Conservation (phyloP, 2,113 vertebrate species). For the Xerus inauris region DNA sequence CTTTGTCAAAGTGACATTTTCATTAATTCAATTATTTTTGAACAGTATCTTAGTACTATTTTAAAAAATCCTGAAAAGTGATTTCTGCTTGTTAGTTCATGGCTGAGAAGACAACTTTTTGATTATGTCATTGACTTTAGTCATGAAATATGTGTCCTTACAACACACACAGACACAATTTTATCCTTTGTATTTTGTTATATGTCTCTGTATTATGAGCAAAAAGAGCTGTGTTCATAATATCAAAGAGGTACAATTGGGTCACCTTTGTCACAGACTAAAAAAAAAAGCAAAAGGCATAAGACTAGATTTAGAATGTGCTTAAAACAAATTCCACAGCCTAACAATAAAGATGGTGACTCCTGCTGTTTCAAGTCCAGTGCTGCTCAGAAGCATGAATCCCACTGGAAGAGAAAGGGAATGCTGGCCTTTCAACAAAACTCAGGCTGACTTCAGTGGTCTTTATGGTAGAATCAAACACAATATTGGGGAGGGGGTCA, state of each 20-base stretch:
- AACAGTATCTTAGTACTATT: conserved; percentile 61
- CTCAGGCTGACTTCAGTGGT: conserved; percentile 58
- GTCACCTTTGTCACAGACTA: conserved; percentile 75
- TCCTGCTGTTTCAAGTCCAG: conserved; percentile 73
- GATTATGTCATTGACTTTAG: conserved; percentile 63
- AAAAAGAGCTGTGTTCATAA: conserved; percentile 69
- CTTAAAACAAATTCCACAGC: conserved; percentile 72
- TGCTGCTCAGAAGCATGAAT: neutral
- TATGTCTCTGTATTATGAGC: conserved; percentile 61
- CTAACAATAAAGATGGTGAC: conserved; percentile 66
- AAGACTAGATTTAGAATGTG: conserved; percentile 71
- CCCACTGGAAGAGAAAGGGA: conserved; percentile 50
- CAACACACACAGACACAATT: conserved; percentile 60
- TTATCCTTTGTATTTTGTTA: conserved; percentile 69
- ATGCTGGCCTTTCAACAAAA: conserved; percentile 60
- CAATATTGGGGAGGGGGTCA: conserved; percentile 42
- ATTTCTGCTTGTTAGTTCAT: conserved; percentile 54
- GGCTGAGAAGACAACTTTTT: conserved; percentile 53
- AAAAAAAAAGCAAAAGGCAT: conserved; percentile 31
- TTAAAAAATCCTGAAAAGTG: conserved; percentile 48
- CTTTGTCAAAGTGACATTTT: conserved; percentile 76
- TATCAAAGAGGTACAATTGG: conserved; percentile 75
- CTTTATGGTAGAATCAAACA: conserved; percentile 68
- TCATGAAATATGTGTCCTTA: conserved; percentile 54
- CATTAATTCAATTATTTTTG: conserved; percentile 75